Evolutionary conservation across 2,113 vertebrate genomes (phyloP), one percentile per base, ranked within the genome.

Genomic region (Bufo gargarizans): DNA sequence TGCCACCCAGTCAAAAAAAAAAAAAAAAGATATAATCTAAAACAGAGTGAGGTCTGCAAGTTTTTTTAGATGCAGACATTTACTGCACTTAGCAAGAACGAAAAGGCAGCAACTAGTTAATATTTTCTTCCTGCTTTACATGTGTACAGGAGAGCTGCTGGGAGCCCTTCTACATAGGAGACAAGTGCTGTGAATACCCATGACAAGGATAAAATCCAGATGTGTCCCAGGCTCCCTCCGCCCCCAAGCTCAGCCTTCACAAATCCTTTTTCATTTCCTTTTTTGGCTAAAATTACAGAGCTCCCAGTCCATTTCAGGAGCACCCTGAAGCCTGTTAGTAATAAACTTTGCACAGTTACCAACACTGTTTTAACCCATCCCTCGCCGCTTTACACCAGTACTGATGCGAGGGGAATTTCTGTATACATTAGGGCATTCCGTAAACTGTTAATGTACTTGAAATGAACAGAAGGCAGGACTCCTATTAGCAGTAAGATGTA

Each of bases 251-350:
- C 88, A 80, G 91, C 33, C 93, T 95, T 91, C 91, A 90, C 91
- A 94, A 90, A 93, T 95, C 92, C 96, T 84, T 96, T 96, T 96
- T 95, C 96, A 96, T 98, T 98, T 97, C 98, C 98, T 99, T 99
- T 99, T 99, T 98, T 99, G 97, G 98, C 96, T 95, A 99, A 97
- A 97, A 96, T 96, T 94, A 93, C 94, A 94, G 94, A 95, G 95
- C 93, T 84, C 91, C 93, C 89, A 93, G 93, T 91, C 93, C 89
- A 61, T 84, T 91, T 87, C 89, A 91, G 92, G 91, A 89, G 91
- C 91, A 93, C 95, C 93, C 94, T 85, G 90, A 92, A 89, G 91
- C 90, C 90, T 93, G 92, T 92, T 93, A 91, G 91, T 89, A 92
- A 88, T 90, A 83, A 91, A 91, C 88, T 84, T 89, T 92, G 50